A percentile compares a stretch with the other conserved stretches of the same genome.
Conservation (phyloP, 2,113 vertebrate species). For the Grammomys surdaster region DNA sequence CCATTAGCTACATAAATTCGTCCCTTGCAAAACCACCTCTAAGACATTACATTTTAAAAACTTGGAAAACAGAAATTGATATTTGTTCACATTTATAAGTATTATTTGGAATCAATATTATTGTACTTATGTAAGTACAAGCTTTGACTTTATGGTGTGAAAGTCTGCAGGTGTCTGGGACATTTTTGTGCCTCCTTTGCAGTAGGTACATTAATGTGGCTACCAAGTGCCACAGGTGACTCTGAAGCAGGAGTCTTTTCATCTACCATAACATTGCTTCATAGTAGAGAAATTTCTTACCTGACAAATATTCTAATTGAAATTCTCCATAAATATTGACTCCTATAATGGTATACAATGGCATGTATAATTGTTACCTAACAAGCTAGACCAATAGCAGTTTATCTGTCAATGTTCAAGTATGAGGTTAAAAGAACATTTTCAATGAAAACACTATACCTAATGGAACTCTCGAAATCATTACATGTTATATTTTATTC, state of each 20-base stretch:
- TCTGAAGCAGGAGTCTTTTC: background rate
- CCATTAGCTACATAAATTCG: background rate
- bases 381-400: background rate
- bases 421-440: background rate
- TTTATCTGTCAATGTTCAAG: background rate
- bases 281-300: background rate
- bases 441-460: background rate
- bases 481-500: background rate
- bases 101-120: background rate
- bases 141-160: background rate
- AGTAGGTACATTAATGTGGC: background rate
- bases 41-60: slow-evolving; percentile 33
- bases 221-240: background rate
- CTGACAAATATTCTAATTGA: background rate
- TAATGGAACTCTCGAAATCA: background rate
- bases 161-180: background rate
- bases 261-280: background rate
- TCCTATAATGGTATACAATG: background rate
- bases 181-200: background rate
- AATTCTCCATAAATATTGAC: background rate
- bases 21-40: background rate
- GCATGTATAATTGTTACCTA: background rate
- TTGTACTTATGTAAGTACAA: background rate
- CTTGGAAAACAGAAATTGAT: background rate
- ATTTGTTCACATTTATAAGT: background rate